These are phyloP conservation scores for Anguilla pacifica DNA, from an alignment of 2,797 vertebrate species.

Conservation along the genomic window DNA sequence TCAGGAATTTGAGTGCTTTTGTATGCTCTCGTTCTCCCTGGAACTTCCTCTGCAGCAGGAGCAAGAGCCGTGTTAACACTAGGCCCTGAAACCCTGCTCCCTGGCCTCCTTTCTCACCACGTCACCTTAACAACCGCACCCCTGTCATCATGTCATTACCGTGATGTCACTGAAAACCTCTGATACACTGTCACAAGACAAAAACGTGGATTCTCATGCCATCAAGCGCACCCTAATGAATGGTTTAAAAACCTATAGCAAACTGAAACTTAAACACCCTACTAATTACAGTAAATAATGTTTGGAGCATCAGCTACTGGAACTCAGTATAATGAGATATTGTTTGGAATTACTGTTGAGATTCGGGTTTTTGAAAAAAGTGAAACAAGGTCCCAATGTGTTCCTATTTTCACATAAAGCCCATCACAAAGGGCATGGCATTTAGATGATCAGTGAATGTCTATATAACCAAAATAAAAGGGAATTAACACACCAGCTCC, in stretches of 20 bases:
- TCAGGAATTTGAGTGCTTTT: constrained; percentile 57
- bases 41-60: constrained; percentile 43
- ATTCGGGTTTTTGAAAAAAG: neutral
- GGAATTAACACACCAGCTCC: neutral
- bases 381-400: neutral
- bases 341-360: neutral
- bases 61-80: neutral
- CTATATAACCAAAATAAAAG: neutral
- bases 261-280: neutral
- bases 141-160: neutral
- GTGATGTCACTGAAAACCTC: neutral
- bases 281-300: neutral
- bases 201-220: neutral
- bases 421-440: neutral
- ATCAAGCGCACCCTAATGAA: neutral
- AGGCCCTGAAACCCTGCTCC: neutral
- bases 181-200: neutral
- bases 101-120: neutral
- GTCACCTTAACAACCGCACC: neutral
- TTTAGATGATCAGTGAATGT: neutral
- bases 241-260: neutral
- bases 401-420: neutral
- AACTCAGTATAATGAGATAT: neutral
- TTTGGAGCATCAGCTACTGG: neutral
- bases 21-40: constrained; percentile 54